Evolutionary conservation across 2,888 invertebrate species (phyloP).

Genomic region (Acronicta aceris): DNA sequence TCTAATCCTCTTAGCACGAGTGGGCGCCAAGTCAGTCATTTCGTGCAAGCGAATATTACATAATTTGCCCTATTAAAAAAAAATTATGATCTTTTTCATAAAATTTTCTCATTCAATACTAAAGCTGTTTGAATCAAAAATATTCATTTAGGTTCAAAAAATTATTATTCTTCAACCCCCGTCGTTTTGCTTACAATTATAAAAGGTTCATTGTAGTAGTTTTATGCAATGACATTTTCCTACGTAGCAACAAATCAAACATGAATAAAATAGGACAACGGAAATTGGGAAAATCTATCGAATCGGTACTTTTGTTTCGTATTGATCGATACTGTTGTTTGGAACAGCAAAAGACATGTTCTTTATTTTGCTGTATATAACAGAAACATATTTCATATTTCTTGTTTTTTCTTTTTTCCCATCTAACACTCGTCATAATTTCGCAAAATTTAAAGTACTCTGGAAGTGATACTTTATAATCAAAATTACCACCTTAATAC

Average conservation of each 20-base stretch:
- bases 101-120: background rate
- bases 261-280: constrained; percentile 28
- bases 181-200: background rate
- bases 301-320: too few species aligned
- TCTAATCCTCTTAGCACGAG: constrained; percentile 48
- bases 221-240: constrained; percentile 2
- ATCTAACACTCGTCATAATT: too few species aligned
- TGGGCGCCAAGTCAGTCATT: constrained; percentile 49
- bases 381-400: too few species aligned
- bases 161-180: too few species aligned
- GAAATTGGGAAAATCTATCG: constrained; percentile 31
- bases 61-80: constrained; percentile 1
- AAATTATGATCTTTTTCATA: too few species aligned
- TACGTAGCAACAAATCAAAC: constrained; percentile 27
- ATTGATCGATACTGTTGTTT: too few species aligned
- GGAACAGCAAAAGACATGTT: too few species aligned
- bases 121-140: background rate
- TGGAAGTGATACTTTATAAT: too few species aligned
- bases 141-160: background rate
- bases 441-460: too few species aligned
- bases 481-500: too few species aligned
- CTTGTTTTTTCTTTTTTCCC: too few species aligned
- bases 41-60: constrained; percentile 16
- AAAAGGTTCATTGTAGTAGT: constrained; percentile 5
- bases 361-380: too few species aligned